Percentiles rank a stretch among this genome's conserved stretches.
Conservation (phyloP, 2,888 invertebrate genomes). For the Phytoseiulus persimilis region DNA sequence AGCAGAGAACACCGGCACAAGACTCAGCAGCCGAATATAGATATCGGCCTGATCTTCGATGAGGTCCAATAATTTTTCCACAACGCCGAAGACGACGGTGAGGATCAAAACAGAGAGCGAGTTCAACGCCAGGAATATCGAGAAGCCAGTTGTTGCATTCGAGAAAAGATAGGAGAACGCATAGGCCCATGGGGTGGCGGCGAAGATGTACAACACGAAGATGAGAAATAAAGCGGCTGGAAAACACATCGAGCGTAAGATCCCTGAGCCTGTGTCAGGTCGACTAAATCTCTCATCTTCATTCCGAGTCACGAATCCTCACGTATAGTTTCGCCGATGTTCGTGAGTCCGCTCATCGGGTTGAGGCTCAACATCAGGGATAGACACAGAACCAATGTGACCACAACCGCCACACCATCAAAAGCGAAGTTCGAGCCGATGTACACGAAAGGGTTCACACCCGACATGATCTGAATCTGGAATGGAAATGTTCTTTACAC, state of each 20-base stretch:
- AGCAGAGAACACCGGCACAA: not conserved
- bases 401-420: conserved; percentile 47
- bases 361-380: not conserved
- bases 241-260: not conserved
- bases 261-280: not conserved
- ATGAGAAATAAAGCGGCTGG: conserved; percentile 43
- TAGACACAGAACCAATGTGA: not conserved
- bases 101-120: not conserved
- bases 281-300: not conserved
- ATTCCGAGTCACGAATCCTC: not conserved
- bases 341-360: not conserved
- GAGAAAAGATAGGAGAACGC: conserved; percentile 42
- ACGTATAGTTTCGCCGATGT: not conserved
- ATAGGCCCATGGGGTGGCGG: conserved; percentile 46
- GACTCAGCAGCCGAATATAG: not conserved
- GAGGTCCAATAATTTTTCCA: not conserved
- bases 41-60: not conserved
- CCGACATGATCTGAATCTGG: conserved; percentile 51
- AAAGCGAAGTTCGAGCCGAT: conserved; percentile 52
- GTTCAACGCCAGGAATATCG: not conserved
- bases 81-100: not conserved
- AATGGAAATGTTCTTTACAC: not conserved
- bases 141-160: not conserved
- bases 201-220: conserved; percentile 43
- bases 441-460: conserved; percentile 50